Conservation (phyloP, 2,888 invertebrate genomes). For the Luperina testacea region DNA sequence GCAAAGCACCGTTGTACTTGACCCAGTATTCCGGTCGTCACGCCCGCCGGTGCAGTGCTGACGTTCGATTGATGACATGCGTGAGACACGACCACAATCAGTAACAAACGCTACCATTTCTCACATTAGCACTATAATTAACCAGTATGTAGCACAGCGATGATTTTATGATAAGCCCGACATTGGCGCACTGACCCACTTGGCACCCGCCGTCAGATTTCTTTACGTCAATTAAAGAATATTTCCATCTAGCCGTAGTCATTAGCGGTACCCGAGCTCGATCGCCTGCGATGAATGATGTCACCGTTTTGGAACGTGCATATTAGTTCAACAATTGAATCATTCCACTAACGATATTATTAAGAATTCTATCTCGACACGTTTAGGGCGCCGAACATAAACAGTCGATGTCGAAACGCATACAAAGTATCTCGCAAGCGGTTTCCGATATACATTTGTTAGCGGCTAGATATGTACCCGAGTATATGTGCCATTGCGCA, state of each 20-base stretch:
- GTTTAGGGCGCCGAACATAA: slow-evolving; percentile 73
- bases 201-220: slow-evolving; percentile 79
- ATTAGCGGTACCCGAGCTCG: slow-evolving; percentile 52
- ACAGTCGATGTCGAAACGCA: slow-evolving; percentile 80
- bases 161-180: slow-evolving; percentile 83
- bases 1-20: slow-evolving; percentile 90
- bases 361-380: slow-evolving; percentile 73
- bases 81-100: slow-evolving; percentile 72
- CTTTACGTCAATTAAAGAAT: slow-evolving; percentile 84
- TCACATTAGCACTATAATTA: slow-evolving; percentile 77
- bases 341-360: slow-evolving; percentile 64
- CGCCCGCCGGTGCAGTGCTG: slow-evolving; percentile 77
- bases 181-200: slow-evolving; percentile 88
- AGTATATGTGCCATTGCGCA: slow-evolving; percentile 85
- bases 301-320: slow-evolving; percentile 76
- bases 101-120: slow-evolving; percentile 68
- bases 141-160: slow-evolving; percentile 67
- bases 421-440: slow-evolving; percentile 84
- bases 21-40: slow-evolving; percentile 86
- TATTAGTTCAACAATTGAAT: slow-evolving; percentile 70
- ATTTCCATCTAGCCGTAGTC: slow-evolving; percentile 75
- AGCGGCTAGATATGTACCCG: slow-evolving; percentile 78
- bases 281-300: slow-evolving; percentile 76
- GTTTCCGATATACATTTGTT: slow-evolving; percentile 85
- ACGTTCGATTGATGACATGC: slow-evolving; percentile 81